A percentile compares a stretch with the other conserved stretches of the same genome.
Evolutionary conservation across 1,140 invertebrate genomes (phyloP).

Genomic region (Lepidurus arcticus): DNA sequence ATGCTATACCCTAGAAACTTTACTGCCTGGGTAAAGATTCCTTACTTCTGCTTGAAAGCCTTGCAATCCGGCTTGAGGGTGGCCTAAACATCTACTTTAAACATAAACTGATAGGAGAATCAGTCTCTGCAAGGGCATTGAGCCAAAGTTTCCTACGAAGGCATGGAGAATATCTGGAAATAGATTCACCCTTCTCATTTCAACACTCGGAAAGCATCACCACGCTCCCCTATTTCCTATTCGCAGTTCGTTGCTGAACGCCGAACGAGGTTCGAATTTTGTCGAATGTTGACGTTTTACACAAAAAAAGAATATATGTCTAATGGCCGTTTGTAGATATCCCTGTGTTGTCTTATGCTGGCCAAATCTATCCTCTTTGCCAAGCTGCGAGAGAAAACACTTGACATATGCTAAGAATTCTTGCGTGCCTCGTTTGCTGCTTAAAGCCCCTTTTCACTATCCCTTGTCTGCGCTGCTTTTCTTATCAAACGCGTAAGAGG

Average conservation of each 20-base stretch:
- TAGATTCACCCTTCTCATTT: background rate
- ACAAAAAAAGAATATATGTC: background rate
- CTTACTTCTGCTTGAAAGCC: no score
- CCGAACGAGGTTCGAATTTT: background rate
- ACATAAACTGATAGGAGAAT: background rate
- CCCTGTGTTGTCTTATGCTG: background rate
- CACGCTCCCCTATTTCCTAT: no score
- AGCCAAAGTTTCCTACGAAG: background rate
- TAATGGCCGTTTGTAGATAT: background rate
- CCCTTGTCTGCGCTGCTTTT: background rate
- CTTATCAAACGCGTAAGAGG: background rate
- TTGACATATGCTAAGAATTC: slow-evolving; percentile 10
- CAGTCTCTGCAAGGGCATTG: background rate
- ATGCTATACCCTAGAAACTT: no score
- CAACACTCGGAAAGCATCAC: background rate
- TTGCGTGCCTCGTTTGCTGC: background rate
- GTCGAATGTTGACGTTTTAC: background rate
- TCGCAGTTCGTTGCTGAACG: no score
- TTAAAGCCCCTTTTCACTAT: background rate
- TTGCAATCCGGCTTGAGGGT: background rate
- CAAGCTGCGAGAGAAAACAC: background rate
- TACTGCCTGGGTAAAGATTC: no score
- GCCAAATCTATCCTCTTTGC: background rate
- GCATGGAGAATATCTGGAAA: background rate
- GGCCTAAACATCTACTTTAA: background rate